Evolutionary conservation across 2,888 invertebrate species (phyloP).

Genomic region (Meiosimyza decipiens): DNA sequence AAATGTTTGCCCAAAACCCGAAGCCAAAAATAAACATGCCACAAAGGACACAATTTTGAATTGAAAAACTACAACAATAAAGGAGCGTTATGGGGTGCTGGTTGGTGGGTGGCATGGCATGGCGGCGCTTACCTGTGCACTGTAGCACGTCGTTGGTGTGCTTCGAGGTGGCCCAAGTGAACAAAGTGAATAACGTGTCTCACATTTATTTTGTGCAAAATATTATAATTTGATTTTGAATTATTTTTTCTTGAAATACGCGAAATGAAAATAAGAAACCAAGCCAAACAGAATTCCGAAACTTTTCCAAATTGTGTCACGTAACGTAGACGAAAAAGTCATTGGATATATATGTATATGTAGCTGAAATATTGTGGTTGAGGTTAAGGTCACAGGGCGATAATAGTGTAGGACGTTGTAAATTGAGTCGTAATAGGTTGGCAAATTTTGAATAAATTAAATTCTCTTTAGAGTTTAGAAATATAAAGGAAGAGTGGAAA

Average conservation of each 20-base stretch:
- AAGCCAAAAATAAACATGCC: conserved; percentile 1
- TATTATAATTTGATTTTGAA: conserved; percentile 24
- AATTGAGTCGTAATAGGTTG: too few relatives aligned
- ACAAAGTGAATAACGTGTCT: conserved; percentile 15
- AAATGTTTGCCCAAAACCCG: conserved; percentile 8
- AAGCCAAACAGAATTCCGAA: too few relatives aligned
- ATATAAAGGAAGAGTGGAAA: too few relatives aligned
- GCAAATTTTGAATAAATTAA: too few relatives aligned
- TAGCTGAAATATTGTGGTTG: too few relatives aligned
- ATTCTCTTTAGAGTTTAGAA: too few relatives aligned
- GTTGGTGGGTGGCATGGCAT: neutral
- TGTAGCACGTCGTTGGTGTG: neutral
- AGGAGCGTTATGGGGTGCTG: neutral
- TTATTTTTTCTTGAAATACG: conserved; percentile 19
- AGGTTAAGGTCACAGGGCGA: too few relatives aligned
- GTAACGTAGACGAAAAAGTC: too few relatives aligned
- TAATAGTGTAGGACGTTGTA: too few relatives aligned
- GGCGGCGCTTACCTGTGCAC: neutral
- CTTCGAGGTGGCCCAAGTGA: conserved; percentile 9
- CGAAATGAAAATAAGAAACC: conserved; percentile 9
- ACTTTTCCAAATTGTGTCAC: too few relatives aligned
- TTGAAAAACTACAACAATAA: neutral
- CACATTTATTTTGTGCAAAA: conserved; percentile 13
- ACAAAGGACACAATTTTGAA: conserved; percentile 2
- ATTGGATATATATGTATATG: too few relatives aligned